Conservation (phyloP, 2,113 vertebrate genomes). For the Condylura cristata region DNA sequence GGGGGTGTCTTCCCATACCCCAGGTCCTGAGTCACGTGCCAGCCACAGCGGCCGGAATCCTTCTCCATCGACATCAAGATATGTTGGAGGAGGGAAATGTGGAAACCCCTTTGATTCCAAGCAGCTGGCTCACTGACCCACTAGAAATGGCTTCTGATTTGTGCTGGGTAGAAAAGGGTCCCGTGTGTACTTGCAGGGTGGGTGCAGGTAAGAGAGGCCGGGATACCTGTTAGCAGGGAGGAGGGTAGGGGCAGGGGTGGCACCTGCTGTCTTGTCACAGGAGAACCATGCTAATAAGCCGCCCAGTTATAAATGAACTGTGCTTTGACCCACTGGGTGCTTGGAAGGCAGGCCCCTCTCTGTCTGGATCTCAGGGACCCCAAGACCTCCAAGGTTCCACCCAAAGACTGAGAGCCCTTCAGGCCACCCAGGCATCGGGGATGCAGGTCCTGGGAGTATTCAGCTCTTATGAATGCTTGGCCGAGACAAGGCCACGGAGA, state of each 20-base stretch:
- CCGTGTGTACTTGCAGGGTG: not conserved
- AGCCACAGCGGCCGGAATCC: no score
- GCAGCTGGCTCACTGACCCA: not conserved
- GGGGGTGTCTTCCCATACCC: not conserved
- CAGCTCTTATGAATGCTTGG: not conserved
- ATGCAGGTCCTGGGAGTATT: not conserved
- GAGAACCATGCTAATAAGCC: not conserved
- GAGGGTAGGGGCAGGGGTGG: fast-evolving
- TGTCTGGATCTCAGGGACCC: not conserved
- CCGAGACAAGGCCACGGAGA: not conserved
- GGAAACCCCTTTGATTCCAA: not conserved
- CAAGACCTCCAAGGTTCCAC: not conserved
- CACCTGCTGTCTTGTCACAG: fast-evolving
- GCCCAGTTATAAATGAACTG: no score
- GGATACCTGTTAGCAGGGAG: not conserved
- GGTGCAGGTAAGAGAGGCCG: not conserved
- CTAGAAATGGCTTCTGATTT: not conserved
- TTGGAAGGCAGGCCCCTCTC: not conserved
- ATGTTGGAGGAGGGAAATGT: not conserved
- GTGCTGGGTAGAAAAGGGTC: not conserved
- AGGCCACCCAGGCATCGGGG: not conserved
- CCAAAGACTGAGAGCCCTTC: not conserved
- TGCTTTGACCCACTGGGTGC: not conserved
- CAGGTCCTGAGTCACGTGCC: not conserved
- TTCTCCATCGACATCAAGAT: not conserved